Conservation (phyloP, 2,113 vertebrate genomes). For the Excalfactoria chinensis region DNA sequence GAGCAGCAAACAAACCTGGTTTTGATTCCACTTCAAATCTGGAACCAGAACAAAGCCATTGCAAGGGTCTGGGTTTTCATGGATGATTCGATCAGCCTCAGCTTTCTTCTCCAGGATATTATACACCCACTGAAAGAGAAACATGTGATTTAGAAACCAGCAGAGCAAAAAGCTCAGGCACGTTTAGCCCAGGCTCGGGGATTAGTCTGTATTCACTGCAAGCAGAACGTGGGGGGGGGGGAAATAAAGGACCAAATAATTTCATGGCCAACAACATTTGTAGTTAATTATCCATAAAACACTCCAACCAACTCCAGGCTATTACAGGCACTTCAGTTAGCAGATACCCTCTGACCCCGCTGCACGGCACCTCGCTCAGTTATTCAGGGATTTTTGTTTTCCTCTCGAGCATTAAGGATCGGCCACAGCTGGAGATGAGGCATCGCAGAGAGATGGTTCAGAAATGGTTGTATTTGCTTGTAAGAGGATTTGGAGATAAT, state of each 20-base stretch:
- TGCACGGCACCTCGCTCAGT: neutral
- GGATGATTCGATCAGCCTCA: conserved; percentile 88
- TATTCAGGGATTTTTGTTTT: neutral
- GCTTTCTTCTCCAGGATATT: conserved; percentile 98
- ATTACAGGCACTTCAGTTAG: neutral
- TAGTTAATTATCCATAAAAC: neutral
- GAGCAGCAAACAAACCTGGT: conserved; percentile 82
- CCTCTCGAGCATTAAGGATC: neutral
- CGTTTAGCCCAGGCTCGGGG: neutral
- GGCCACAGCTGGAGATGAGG: neutral
- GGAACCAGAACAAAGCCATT: conserved; percentile 92
- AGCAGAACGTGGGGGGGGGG: neutral
- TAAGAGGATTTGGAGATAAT: neutral
- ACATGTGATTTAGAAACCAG: accelerated
- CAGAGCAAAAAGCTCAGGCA: neutral
- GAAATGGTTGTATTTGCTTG: neutral
- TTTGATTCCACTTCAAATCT: conserved; percentile 97
- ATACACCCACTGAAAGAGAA: conserved; percentile 91
- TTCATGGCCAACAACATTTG: neutral
- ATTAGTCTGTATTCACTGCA: neutral
- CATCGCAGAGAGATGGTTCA: neutral
- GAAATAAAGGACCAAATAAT: neutral
- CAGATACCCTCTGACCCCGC: neutral
- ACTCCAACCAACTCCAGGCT: neutral
- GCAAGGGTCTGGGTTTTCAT: conserved; percentile 87